Evolutionary conservation across 2,113 vertebrate species (phyloP), one percentile per base, ranked within the genome.

Genomic region (Xenus cinereus): DNA sequence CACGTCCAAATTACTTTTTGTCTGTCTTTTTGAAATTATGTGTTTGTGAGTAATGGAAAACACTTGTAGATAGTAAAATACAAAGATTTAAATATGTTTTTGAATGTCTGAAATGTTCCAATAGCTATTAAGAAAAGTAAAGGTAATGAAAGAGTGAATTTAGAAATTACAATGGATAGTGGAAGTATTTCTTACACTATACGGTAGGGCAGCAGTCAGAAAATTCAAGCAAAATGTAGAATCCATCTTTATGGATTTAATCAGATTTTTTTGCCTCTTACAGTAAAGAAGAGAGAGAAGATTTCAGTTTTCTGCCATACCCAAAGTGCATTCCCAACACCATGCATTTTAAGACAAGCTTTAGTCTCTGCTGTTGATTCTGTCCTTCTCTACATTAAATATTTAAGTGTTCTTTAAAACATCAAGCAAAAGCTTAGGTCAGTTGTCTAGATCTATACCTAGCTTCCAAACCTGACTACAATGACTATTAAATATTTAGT

Each of bases 381-480:
- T 63, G 17, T 60, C 89, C 35, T 95, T 77, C 17, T 59, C 14
- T 64, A 20, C 12, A 72, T 64, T 56, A 82, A 95, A 75, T 68
- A 91, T 93, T 94, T 51, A 89, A 33, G 5, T 60, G 11, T 83
- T 90, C n/a, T 84, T 76, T 60, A 83, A 88, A 90, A 56, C 30
- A 83, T 51, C 48, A 84, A 72, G 78, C 18, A 85, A 95, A 68
- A 75, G 4, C 32, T 93, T 82, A 85, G 33, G 60, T 85, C 33
- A 41, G 35, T 54, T 93, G 27, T 56, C 81, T 78, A 79, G 62
- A 56, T 64, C n/a, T 43, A 12, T 56, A 76, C 21, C 23, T 76
- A 16, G 10, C 18, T 89, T 93, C 62, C 39, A 87, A 90, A 72
- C 30, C 39, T 60, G 67, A 48, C 39, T 48, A 90, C 30, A 90